These are phyloP conservation scores for Choristoneura fumiferana DNA, from an alignment of 1,140 invertebrate genomes.

Conservation along the genomic window DNA sequence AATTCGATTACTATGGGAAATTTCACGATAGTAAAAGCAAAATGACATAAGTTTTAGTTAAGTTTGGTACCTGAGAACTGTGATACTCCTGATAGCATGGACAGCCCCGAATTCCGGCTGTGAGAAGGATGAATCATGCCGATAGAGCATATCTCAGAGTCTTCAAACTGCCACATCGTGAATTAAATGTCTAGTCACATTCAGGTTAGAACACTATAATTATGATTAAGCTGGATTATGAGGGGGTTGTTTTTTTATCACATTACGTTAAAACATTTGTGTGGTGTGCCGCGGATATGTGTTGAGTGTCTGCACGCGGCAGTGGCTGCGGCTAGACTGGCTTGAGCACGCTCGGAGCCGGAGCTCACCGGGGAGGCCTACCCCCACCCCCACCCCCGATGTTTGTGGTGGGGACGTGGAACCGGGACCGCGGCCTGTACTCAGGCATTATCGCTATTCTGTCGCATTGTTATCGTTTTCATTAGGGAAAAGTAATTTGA, in stretches of 20 bases:
- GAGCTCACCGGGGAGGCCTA: conserved; percentile 21
- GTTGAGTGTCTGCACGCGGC: conserved; percentile 41
- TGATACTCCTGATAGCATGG: conserved; percentile 59
- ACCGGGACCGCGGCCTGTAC: conserved; percentile 39
- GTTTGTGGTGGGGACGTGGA: conserved; percentile 42
- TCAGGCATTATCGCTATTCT: conserved; percentile 58
- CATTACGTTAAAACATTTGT: conserved; percentile 45
- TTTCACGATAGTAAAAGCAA: no score
- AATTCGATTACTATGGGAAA: no score
- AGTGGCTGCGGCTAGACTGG: conserved; percentile 59
- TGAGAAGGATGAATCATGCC: conserved; percentile 84
- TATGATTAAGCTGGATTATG: no score
- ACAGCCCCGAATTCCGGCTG: conserved; percentile 82
- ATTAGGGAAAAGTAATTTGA: conserved; percentile 63
- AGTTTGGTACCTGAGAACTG: conserved; percentile 61
- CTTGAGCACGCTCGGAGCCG: no score
- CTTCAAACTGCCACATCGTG: conserved; percentile 79
- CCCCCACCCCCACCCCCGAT: conserved; percentile 31
- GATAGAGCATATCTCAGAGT: conserved; percentile 85
- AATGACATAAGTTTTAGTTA: no score
- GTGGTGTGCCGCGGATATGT: conserved; percentile 39
- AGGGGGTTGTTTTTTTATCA: conserved; percentile 30
- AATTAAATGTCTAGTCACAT: conserved; percentile 23
- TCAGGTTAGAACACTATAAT: neutral
- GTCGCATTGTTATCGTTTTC: conserved; percentile 53